Base-by-base conservation (phyloP, 2,888 invertebrate species). In the Neelides folsomi region DNA sequence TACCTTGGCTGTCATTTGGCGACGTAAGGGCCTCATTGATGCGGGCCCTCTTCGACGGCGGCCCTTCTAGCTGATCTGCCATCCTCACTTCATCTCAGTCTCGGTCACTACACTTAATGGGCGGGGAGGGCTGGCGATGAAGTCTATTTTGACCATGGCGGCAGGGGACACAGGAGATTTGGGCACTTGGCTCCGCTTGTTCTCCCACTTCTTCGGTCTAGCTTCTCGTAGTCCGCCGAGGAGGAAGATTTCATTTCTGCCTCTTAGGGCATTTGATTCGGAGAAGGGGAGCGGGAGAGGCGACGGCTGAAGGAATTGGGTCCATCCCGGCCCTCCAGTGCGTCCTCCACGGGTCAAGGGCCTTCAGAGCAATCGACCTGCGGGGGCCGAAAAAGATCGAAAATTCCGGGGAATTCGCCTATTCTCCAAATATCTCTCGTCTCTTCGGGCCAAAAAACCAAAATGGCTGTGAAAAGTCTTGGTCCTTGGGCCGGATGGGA, bases 51-150 rank as follows among this genome's bases (percentile, higher is more conserved):
- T 93, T 92, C 72, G 83, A 88, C 74, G 92, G 89, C 80, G 90
- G 92, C 77, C 90, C 90, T 77, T 88, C 88, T 60, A 86, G 80
- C 78, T 86, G 86, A 81, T 92, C 92, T 78, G 88, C 88, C 92
- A 92, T 92, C 71, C 67, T 65, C 67, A 65, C 65, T 61, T 63
- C 61, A 63, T 62, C 60, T 43, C 53, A 46, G 37, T 46, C 45
- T 51, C 39, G 36, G 15, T 44, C 44, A 44, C 20, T 44, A 37
- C 36, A 35, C 36, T 19, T 7, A 27, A 27, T 35, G n/a, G 37
- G 36, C n/a, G 18, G 36, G n/a, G 37, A 19, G 27, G 18, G 36
- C 18, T 27, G 27, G 27, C 27, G 27, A 27, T 27, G 27, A 27
- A 27, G 27, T 27, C 27, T 27, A 3, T 27, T 27, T 27, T 27